Evolutionary conservation across 2,113 vertebrate genomes (phyloP).

Genomic region (Electrona antarctica): DNA sequence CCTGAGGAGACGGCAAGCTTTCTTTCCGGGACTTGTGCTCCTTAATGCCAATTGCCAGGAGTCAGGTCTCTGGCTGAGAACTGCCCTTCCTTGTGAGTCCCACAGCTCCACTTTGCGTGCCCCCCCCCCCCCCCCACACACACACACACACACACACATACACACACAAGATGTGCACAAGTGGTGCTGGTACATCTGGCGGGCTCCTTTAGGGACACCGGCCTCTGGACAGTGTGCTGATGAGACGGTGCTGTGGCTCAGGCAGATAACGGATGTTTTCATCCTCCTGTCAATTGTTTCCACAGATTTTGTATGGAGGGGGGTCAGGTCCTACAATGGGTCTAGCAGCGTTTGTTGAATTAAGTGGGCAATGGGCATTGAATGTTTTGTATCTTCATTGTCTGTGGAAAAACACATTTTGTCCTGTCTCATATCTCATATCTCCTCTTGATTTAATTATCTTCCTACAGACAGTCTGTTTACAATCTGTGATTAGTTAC

Average conservation of each 20-base stretch:
- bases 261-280: background rate
- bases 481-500: too few relatives aligned
- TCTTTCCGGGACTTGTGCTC: constrained; percentile 24
- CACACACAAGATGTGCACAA: background rate
- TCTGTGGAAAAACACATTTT: constrained; percentile 30
- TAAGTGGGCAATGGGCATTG: background rate
- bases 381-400: constrained; percentile 17
- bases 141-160: background rate
- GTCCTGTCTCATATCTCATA: constrained; percentile 21
- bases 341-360: background rate
- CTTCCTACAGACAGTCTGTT: background rate
- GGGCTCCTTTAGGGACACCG: constrained; percentile 34
- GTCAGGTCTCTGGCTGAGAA: constrained; percentile 53
- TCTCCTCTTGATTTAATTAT: constrained; percentile 31
- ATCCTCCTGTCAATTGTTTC: background rate
- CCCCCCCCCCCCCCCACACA: background rate
- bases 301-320: background rate
- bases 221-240: constrained; percentile 14
- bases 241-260: constrained; percentile 22
- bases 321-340: background rate
- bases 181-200: constrained; percentile 36
- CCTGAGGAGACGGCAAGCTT: constrained; percentile 31
- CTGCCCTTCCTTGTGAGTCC: constrained; percentile 35
- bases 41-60: constrained; percentile 38
- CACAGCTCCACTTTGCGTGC: constrained; percentile 18